A percentile compares a stretch with the other conserved stretches of the same genome.
Evolutionary conservation across 2,888 invertebrate species (phyloP).

Genomic region (Thymelicus lineola): DNA sequence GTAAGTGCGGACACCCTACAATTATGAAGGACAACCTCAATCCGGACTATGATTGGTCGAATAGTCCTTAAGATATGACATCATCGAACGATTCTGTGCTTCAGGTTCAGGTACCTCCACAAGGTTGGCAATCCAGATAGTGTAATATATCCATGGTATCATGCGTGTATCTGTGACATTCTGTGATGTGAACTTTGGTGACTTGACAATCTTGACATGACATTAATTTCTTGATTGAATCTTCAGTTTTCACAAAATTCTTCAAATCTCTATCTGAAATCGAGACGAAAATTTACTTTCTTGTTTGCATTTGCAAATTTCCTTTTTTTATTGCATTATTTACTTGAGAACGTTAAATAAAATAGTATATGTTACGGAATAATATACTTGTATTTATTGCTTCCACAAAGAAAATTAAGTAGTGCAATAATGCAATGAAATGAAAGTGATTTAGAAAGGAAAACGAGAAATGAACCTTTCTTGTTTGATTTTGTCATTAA

Average conservation of each 20-base stretch:
- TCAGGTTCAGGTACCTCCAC: too few relatives aligned
- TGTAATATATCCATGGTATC: too few relatives aligned
- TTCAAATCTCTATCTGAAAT: background rate
- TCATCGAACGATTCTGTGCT: too few relatives aligned
- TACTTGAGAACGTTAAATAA: background rate
- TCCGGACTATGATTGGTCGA: too few relatives aligned
- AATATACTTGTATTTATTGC: background rate
- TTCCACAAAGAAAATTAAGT: background rate
- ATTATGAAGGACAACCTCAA: too few relatives aligned
- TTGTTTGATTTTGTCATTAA: background rate
- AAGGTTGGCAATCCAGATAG: too few relatives aligned
- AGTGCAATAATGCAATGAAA: constrained; percentile 7
- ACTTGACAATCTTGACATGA: too few relatives aligned
- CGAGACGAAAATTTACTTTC: background rate
- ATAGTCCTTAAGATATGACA: too few relatives aligned
- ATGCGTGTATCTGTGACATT: too few relatives aligned
- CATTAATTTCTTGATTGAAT: too few relatives aligned
- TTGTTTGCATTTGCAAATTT: background rate
- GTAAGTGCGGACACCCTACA: too few relatives aligned
- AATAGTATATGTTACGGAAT: background rate
- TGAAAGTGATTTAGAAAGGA: background rate
- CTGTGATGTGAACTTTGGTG: too few relatives aligned
- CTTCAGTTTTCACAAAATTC: background rate
- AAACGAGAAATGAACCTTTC: constrained; percentile 22
- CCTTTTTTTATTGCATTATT: background rate